These are phyloP conservation scores for Turritopsis rubra DNA, from an alignment of 30 jellyfish, hydroid and myxozoan species.

Conservation along the genomic window DNA sequence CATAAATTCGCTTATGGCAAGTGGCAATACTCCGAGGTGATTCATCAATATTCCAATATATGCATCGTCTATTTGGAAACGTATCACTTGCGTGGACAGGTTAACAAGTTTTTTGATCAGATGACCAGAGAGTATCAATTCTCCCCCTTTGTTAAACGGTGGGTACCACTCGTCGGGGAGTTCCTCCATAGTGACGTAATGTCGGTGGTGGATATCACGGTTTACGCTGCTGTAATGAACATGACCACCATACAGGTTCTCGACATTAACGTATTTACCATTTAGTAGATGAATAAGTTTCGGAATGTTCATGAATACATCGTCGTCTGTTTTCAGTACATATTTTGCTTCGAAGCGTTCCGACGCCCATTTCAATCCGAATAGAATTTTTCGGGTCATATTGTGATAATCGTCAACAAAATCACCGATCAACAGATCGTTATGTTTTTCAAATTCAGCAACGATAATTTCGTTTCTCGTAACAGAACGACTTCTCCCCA, in stretches of 20 bases:
- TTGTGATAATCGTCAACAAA: neutral
- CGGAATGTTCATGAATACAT: neutral
- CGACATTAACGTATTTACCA: neutral
- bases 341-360: neutral
- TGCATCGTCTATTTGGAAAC: constrained; percentile 15
- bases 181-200: constrained; percentile 11
- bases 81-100: constrained; percentile 1
- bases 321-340: neutral
- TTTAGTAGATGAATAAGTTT: neutral
- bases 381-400: constrained; percentile 4
- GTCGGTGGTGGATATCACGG: constrained; percentile 8
- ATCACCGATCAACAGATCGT: neutral
- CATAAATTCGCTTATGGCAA: neutral
- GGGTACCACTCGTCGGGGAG: constrained; percentile 25
- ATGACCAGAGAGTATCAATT: constrained; percentile 20
- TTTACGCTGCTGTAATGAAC: constrained; percentile 3
- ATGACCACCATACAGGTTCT: constrained; percentile 26
- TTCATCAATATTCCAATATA: constrained; percentile 5
- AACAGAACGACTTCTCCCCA: constrained; percentile 12
- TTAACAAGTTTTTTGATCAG: neutral
- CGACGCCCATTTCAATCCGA: constrained; percentile 3
- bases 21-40: neutral
- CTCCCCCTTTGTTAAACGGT: constrained; percentile 20
- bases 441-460: neutral
- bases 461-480: neutral